phyloP scores from a whole-genome alignment of 2,113 vertebrate genomes.

The Calidris pugnax region DNA sequence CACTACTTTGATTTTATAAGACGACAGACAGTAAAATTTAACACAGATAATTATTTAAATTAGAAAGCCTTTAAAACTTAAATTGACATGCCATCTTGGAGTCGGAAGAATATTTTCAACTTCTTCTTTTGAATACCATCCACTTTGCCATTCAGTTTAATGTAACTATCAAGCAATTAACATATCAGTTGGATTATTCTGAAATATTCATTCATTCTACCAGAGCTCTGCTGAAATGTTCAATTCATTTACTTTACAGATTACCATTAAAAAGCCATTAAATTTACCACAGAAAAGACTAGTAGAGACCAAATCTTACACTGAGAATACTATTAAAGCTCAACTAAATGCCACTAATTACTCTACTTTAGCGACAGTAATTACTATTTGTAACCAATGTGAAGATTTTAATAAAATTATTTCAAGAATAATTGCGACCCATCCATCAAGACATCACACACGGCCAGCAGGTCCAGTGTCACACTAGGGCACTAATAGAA shows the following conservation, averaged over 20 bases:
- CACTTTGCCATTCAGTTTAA: constrained; percentile 53
- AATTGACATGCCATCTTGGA: background rate
- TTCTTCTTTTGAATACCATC: constrained; percentile 15
- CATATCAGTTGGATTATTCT: constrained; percentile 6
- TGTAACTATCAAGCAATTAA: constrained; percentile 53
- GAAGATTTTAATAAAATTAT: background rate
- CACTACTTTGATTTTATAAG: constrained; percentile 37
- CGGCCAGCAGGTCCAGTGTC: background rate
- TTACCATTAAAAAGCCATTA: constrained; percentile 51
- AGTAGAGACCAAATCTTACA: background rate
- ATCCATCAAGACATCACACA: background rate
- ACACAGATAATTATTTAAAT: constrained; percentile 36
- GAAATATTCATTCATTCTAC: constrained; percentile 43
- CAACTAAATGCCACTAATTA: constrained; percentile 30
- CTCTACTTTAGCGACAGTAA: background rate
- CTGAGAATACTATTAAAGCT: constrained; percentile 18
- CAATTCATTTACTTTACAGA: constrained; percentile 16
- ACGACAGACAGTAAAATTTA: constrained; percentile 46
- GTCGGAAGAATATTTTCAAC: background rate
- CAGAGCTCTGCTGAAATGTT: constrained; percentile 16
- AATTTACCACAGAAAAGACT: constrained; percentile 8
- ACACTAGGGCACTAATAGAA: background rate
- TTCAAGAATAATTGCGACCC: background rate
- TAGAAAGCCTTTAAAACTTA: constrained; percentile 2
- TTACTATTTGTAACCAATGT: background rate